These are phyloP conservation scores for Chaetophractus vellerosus DNA, from an alignment of 2,797 vertebrate genomes.

Conservation along the genomic window DNA sequence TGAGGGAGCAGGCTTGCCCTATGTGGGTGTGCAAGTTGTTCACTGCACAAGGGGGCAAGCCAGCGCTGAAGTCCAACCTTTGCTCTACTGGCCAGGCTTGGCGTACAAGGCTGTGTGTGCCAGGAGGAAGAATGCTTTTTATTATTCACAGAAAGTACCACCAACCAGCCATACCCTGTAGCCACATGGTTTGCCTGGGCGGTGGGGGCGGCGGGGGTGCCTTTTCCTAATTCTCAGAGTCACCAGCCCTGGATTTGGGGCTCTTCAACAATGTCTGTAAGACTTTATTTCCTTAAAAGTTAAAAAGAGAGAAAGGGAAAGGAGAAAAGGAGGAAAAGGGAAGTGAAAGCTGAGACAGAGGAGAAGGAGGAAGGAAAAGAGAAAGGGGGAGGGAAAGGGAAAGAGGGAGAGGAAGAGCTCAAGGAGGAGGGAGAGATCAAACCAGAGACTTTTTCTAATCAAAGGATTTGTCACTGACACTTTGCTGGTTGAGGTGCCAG, in stretches of 20 bases:
- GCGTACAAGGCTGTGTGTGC: background rate
- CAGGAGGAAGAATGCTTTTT: background rate
- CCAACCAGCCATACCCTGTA: background rate
- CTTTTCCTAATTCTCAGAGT: background rate
- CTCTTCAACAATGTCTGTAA: background rate
- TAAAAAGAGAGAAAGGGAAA: background rate
- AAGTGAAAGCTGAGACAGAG: background rate
- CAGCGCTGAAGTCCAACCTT: background rate
- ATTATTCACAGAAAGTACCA: background rate
- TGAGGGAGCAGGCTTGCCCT: rapidly evolving
- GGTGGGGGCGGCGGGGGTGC: background rate
- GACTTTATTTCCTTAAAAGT: constrained; percentile 39
- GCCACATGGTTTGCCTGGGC: background rate
- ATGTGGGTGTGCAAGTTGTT: background rate
- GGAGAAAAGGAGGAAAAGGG: background rate
- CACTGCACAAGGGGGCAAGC: background rate
- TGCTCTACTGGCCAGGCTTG: background rate
- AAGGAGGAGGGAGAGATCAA: background rate
- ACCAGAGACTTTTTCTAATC: constrained; percentile 70
- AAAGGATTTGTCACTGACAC: constrained; percentile 80
- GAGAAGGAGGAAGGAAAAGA: background rate
- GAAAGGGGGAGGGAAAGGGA: background rate
- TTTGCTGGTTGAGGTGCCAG: constrained; percentile 72
- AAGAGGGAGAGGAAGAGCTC: background rate
- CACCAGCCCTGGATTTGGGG: background rate